Evolutionary conservation across 1,140 invertebrate genomes (phyloP).

Genomic region (Drosophila nebulosa): DNA sequence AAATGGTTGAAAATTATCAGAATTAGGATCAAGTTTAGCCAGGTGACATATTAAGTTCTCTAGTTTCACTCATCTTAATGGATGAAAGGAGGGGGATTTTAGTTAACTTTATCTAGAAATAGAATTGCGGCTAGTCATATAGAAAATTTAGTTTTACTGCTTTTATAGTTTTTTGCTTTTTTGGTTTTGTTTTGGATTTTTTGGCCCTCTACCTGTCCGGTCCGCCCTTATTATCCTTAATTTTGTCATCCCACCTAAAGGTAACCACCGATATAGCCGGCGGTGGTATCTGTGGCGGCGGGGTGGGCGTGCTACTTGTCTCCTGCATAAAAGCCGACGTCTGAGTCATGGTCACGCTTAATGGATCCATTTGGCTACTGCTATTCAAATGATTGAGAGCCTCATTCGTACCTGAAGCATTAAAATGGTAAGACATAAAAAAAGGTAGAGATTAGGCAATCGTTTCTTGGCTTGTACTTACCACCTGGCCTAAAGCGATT

Average conservation of each 20-base stretch:
- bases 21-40: too few species aligned
- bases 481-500: slow-evolving; percentile 85
- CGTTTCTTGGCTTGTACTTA: slow-evolving; percentile 45
- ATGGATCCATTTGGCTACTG: slow-evolving; percentile 55
- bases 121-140: neutral
- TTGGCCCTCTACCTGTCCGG: slow-evolving; percentile 85
- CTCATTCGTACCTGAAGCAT: slow-evolving; percentile 32
- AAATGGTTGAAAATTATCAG: too few species aligned
- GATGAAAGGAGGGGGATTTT: neutral
- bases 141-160: neutral
- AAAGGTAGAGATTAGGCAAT: too few species aligned
- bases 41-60: neutral
- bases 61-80: neutral
- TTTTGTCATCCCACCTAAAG: slow-evolving; percentile 88
- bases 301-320: slow-evolving; percentile 77
- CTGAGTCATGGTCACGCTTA: slow-evolving; percentile 72
- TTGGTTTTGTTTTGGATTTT: slow-evolving; percentile 57
- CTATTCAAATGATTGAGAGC: slow-evolving; percentile 33
- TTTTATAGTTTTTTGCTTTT: neutral
- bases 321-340: slow-evolving; percentile 80
- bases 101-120: neutral
- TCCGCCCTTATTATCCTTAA: slow-evolving; percentile 83
- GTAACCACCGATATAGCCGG: slow-evolving; percentile 91
- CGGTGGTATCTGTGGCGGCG: slow-evolving; percentile 81
- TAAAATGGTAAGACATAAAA: neutral